These are phyloP conservation scores for Probaryconus sp. DNA, from an alignment of 1,140 invertebrate genomes.

Conservation along the genomic window DNA sequence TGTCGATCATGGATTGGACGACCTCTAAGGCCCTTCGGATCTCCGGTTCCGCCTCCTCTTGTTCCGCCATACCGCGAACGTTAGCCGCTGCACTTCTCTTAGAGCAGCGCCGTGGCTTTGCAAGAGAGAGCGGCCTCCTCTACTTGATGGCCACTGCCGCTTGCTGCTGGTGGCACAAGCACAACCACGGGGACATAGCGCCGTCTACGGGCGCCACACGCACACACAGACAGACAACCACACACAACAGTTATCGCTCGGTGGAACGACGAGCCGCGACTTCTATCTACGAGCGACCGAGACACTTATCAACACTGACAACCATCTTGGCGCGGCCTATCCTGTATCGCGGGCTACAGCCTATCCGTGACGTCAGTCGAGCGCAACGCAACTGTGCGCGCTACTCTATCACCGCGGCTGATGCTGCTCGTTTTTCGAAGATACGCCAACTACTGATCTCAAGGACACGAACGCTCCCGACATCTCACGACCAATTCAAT, in stretches of 20 bases:
- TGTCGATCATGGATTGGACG: conserved; percentile 96
- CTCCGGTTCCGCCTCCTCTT: conserved; percentile 79
- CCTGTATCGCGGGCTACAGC: conserved; percentile 18
- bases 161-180: too few relatives aligned
- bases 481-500: too few relatives aligned
- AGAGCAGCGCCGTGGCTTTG: conserved; percentile 1
- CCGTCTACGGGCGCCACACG: too few relatives aligned
- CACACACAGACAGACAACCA: too few relatives aligned
- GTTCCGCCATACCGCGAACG: conserved; percentile 76
- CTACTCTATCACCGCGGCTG: too few relatives aligned
- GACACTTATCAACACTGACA: conserved; percentile 62
- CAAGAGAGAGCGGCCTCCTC: conserved; percentile 67
- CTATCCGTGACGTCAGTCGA: conserved; percentile 46
- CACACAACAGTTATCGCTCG: conserved; percentile 42
- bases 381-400: background rate
- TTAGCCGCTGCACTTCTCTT: too few relatives aligned
- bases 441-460: too few relatives aligned
- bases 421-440: too few relatives aligned
- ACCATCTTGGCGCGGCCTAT: conserved; percentile 37
- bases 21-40: conserved; percentile 80
- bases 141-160: conserved; percentile 37
- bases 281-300: conserved; percentile 63
- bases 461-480: too few relatives aligned
- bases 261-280: background rate
- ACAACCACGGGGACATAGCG: too few relatives aligned